Evolutionary conservation across 2,888 invertebrate genomes (phyloP).

Genomic region (Opisthograptis luteolata): DNA sequence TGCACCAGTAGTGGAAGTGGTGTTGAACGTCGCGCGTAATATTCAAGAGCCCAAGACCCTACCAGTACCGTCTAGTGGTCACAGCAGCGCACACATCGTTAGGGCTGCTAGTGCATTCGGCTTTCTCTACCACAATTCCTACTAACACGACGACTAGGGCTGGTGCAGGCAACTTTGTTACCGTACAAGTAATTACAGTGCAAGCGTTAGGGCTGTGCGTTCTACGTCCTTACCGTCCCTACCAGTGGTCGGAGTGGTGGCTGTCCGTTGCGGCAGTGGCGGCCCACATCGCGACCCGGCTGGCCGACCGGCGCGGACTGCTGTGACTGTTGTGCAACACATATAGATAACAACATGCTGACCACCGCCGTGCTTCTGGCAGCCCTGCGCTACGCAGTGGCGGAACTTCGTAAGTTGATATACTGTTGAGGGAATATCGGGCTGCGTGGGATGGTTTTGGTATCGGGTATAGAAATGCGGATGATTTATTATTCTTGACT

Average conservation of each 20-base stretch:
- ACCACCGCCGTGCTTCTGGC: slow-evolving; percentile 58
- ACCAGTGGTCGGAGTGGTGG: slow-evolving; percentile 41
- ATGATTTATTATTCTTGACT: too few species aligned
- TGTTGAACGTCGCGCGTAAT: neutral
- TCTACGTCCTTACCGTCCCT: slow-evolving; percentile 8
- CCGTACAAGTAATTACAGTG: too few species aligned
- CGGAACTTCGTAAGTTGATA: slow-evolving; percentile 75
- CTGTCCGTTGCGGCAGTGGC: slow-evolving; percentile 60
- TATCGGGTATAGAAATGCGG: neutral
- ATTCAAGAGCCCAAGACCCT: too few species aligned
- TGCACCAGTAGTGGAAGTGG: neutral
- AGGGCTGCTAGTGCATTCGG: slow-evolving; percentile 1
- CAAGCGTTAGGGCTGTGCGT: slow-evolving; percentile 15
- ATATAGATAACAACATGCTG: slow-evolving; percentile 59
- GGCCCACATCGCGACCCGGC: slow-evolving; percentile 69
- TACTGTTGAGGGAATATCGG: slow-evolving; percentile 1
- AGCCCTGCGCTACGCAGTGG: slow-evolving; percentile 65
- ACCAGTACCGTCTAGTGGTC: neutral
- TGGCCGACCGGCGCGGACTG: slow-evolving; percentile 61
- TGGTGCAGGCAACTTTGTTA: neutral
- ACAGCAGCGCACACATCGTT: neutral
- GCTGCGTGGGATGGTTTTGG: neutral
- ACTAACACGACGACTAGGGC: too few species aligned
- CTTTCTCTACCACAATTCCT: neutral
- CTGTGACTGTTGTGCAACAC: slow-evolving; percentile 59